Percentiles rank a stretch among this genome's conserved stretches.
Evolutionary conservation across 2,113 vertebrate genomes (phyloP).

Genomic region (Meleagris gallopavo): DNA sequence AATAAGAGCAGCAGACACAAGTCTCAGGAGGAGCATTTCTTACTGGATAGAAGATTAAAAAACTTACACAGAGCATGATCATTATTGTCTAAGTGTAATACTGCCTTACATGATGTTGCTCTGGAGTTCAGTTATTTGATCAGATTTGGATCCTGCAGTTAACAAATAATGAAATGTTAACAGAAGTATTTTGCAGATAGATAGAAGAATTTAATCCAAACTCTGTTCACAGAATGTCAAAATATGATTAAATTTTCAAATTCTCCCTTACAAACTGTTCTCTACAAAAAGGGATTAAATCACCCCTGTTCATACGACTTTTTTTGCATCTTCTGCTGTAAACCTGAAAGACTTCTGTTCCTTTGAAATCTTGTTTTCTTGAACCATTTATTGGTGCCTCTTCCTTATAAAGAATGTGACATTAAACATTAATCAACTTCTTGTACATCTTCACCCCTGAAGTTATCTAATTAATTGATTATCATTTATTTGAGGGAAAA

Average conservation of each 20-base stretch:
- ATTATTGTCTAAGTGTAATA: neutral
- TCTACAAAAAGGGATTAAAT: neutral
- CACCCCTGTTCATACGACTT: neutral
- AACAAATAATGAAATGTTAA: neutral
- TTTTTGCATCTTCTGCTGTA: neutral
- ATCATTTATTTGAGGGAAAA: conserved; percentile 9
- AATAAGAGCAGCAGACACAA: neutral
- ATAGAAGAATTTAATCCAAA: neutral
- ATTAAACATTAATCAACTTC: conserved; percentile 39
- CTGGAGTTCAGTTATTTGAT: neutral
- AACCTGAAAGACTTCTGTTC: neutral
- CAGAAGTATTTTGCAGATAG: neutral
- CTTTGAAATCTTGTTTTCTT: neutral
- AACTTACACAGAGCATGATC: neutral
- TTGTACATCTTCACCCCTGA: neutral
- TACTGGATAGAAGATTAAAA: neutral
- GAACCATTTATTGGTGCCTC: neutral
- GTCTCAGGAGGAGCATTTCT: neutral
- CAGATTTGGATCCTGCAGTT: neutral
- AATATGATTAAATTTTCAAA: neutral
- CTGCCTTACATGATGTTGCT: neutral
- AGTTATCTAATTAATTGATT: conserved; percentile 36
- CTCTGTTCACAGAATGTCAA: neutral
- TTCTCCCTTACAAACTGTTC: neutral
- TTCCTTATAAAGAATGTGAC: neutral